Base-by-base conservation (phyloP, 2,797 vertebrate genomes). In the Chromis chromis region DNA sequence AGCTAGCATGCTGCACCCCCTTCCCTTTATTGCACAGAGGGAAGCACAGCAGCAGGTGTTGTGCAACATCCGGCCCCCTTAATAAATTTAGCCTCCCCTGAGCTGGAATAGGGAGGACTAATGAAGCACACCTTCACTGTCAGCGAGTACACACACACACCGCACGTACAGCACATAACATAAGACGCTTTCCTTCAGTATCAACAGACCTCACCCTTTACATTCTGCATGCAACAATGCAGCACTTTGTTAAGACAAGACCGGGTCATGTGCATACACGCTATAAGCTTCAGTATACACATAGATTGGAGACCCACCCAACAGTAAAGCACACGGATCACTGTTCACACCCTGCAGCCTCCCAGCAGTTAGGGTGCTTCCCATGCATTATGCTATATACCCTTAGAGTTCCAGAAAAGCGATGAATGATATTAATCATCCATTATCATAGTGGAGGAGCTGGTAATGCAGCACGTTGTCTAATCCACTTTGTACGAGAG, bases 1-100 rank as follows among this genome's bases (percentile, higher is more conserved):
- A 95, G 96, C 96, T 96, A 96, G 95, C 94, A 94, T 93, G 93
- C 83, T 60, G 70, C 74, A 95, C 94, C 95, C 92, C 89, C 90
- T 81, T 77, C 86, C 82, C 75, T 88, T 89, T 89, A 91, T 91
- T 91, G 86, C 86, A 77, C 87, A 81, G 91, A 79, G 90, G 86
- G 87, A 91, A 87, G 84, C 88, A 69, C 90, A 90, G 89, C 88
- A 86, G 93, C 93, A 93, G 91, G 91, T 93, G 93, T 92, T 86
- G 90, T 88, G 88, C 87, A 91, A 92, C 91, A 91, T 92, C 91
- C 88, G 88, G 83, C 86, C 87, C 83, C 86, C 88, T 88, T 89
- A 89, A 91, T 91, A 90, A 88, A 92, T 90, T 79, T 90, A 80
- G 81, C 73, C 85, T 87, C 81, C 85, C 86, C 76, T 85, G 76